Evolutionary conservation across 1,140 invertebrate genomes (phyloP).

Genomic region (Gryon sp.): DNA sequence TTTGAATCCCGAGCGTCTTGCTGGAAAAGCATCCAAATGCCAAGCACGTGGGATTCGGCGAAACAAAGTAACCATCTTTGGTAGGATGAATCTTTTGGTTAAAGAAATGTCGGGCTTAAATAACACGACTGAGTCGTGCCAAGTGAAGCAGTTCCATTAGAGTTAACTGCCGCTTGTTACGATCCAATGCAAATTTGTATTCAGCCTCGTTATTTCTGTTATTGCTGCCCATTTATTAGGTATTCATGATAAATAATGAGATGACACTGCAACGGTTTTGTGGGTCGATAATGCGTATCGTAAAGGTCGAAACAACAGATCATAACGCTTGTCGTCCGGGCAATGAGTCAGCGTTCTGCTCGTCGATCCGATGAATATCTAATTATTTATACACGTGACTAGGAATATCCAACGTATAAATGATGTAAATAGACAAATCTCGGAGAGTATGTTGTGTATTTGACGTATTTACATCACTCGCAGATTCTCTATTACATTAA

Average conservation of each 20-base stretch:
- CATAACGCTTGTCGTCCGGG: conserved; percentile 9
- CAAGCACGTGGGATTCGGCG: neutral
- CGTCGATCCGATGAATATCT: conserved; percentile 22
- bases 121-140: too few relatives aligned
- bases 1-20: conserved; percentile 12
- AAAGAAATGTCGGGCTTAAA: too few relatives aligned
- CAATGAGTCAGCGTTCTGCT: conserved; percentile 45
- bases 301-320: conserved; percentile 28
- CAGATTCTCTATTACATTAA: too few relatives aligned
- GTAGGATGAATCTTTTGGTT: too few relatives aligned
- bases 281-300: conserved; percentile 33
- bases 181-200: neutral
- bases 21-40: neutral
- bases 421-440: too few relatives aligned
- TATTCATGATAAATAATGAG: conserved; percentile 31
- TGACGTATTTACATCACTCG: too few relatives aligned
- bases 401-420: conserved; percentile 3
- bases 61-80: conserved; percentile 13
- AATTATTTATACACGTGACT: conserved; percentile 35
- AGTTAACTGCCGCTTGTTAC: conserved; percentile 10
- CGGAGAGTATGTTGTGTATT: too few relatives aligned
- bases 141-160: neutral
- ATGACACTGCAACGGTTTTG: conserved; percentile 7
- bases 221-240: conserved; percentile 25
- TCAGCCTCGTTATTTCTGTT: conserved; percentile 6